Percentiles rank a stretch among this genome's conserved stretches.
Evolutionary conservation across 2,113 vertebrate genomes (phyloP).

Genomic region (Acrocephalus arundinaceus): DNA sequence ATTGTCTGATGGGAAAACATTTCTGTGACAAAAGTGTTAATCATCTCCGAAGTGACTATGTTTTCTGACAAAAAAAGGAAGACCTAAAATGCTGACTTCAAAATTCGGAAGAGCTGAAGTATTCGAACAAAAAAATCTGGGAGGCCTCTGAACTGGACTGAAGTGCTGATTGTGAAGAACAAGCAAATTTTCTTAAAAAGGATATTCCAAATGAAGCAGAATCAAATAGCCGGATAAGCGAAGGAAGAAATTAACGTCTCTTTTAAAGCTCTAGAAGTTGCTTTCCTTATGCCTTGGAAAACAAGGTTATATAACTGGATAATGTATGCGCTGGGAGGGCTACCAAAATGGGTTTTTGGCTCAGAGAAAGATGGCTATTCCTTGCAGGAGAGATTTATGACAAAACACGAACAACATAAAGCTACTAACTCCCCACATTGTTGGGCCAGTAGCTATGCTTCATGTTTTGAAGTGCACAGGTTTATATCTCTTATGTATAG

Average conservation of each 20-base stretch:
- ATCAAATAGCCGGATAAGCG: not conserved
- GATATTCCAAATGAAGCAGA: not conserved
- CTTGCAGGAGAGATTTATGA: not conserved
- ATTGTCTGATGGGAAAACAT: constrained; percentile 39
- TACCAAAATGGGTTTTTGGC: not conserved
- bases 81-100: constrained; percentile 2
- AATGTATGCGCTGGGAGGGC: not conserved
- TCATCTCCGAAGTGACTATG: constrained; percentile 1
- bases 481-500: not conserved
- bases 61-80: constrained; percentile 28
- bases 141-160: not conserved
- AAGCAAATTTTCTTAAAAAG: not conserved
- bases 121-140: not conserved
- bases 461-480: not conserved
- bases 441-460: not conserved
- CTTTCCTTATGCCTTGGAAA: not conserved
- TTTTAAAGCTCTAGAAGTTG: not conserved
- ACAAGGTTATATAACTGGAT: not conserved
- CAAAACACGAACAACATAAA: not conserved
- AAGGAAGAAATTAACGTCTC: not conserved
- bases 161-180: not conserved
- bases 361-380: not conserved
- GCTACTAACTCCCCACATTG: not conserved
- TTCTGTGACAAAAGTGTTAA: constrained; percentile 40
- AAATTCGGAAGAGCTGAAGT: not conserved